Evolutionary conservation across 64 coral and sea anemone genomes (phyloP).

Genomic region (Stichodactyla mertensii): DNA sequence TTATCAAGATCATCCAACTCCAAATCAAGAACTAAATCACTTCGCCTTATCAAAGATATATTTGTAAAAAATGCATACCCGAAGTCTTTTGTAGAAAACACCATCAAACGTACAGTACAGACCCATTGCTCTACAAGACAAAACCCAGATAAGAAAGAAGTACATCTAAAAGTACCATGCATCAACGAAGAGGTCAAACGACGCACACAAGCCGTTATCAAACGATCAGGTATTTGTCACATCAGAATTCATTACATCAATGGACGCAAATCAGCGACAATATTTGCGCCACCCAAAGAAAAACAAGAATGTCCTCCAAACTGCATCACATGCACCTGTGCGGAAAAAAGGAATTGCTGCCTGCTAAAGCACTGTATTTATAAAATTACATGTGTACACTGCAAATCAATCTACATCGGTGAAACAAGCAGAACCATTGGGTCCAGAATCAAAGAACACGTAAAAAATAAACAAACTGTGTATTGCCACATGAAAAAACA

Average conservation of each 20-base stretch:
- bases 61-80: neutral
- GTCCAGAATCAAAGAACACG: too few relatives aligned
- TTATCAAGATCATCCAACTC: neutral
- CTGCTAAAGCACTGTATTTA: too few relatives aligned
- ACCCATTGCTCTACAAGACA: neutral
- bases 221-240: neutral
- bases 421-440: too few relatives aligned
- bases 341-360: too few relatives aligned
- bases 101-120: neutral
- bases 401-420: too few relatives aligned
- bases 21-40: neutral
- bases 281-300: neutral
- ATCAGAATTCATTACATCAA: slow-evolving; percentile 10
- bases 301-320: too few relatives aligned
- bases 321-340: too few relatives aligned
- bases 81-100: neutral
- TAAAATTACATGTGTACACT: too few relatives aligned
- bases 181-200: slow-evolving; percentile 20
- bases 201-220: neutral
- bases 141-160: neutral
- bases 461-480: too few relatives aligned
- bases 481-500: too few relatives aligned
- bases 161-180: neutral
- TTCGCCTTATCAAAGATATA: neutral
- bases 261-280: neutral